A percentile compares a stretch with the other conserved stretches of the same genome.
phyloP scores from a whole-genome alignment of 1,140 invertebrate genomes.

The Zaprionus davidi region DNA sequence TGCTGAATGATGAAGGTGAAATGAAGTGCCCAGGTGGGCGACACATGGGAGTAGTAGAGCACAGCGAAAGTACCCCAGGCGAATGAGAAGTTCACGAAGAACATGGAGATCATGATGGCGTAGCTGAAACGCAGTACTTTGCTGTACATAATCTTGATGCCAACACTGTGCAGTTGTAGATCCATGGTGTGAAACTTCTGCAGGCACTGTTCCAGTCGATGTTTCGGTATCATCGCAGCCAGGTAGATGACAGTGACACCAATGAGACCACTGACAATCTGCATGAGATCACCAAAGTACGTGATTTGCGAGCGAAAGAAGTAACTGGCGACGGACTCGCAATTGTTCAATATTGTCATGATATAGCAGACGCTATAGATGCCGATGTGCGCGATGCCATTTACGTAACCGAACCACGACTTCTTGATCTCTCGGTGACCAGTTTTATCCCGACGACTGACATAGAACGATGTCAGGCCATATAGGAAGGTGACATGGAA shows the following conservation, averaged over 20 bases:
- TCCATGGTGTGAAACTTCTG: constrained; percentile 73
- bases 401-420: constrained; percentile 66
- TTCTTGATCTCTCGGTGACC: constrained; percentile 58
- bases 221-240: constrained; percentile 71
- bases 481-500: constrained; percentile 67
- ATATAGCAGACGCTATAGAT: constrained; percentile 65
- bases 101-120: constrained; percentile 55
- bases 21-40: constrained; percentile 62
- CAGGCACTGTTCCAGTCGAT: constrained; percentile 66
- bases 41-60: constrained; percentile 52
- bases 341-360: constrained; percentile 67
- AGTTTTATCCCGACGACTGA: constrained; percentile 32
- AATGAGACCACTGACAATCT: constrained; percentile 77
- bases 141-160: constrained; percentile 81
- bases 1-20: constrained; percentile 77
- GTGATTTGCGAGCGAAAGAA: constrained; percentile 77
- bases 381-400: constrained; percentile 61
- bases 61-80: constrained; percentile 62
- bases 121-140: constrained; percentile 74
- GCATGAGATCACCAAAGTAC: constrained; percentile 77
- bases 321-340: constrained; percentile 77
- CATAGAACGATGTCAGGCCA: constrained; percentile 74
- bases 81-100: constrained; percentile 61
- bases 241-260: constrained; percentile 80
- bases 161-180: constrained; percentile 59